Evolutionary conservation across 1,140 invertebrate species (phyloP), one percentile per base, ranked within the genome.

Genomic region (Cryptotermes secundus): DNA sequence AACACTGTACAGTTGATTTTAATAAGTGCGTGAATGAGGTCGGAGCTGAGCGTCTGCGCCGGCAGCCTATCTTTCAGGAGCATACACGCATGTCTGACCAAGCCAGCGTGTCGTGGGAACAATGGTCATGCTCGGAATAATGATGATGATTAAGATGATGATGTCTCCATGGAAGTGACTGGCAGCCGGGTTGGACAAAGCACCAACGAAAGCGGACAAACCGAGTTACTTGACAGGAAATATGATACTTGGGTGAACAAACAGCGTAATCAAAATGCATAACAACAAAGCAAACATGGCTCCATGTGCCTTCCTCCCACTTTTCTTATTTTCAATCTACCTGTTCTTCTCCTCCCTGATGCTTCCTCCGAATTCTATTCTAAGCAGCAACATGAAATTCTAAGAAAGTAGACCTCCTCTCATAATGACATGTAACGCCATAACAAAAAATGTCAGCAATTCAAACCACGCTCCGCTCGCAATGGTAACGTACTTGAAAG

Each of bases 221-320:
- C n/a, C n/a, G 26, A 72, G 26, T 26, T 72, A 31, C 59, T 49
- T 26, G 59, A 72, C 59, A 72, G 59, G 59, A 72, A 72, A 72
- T 72, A 72, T 72, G 59, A 72, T 72, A 72, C 59, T 72, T 72
- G 59, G 59, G 59, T 72, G 59, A 72, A 72, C 59, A 72, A 72
- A 72, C 59, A 31, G 31, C 31, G 59, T 72, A 72, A 72, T 72
- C 59, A 72, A 31, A 72, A 72, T 72, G 59, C 59, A 72, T 72
- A 72, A 72, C 59, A 72, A 72, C 59, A 72, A 72, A 72, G 59
- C 59, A 72, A 72, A 72, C 59, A 72, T 72, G 59, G 59, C 31
- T 72, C 14, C 59, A 31, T 72, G 0, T 72, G 16, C 59, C 10
- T 26, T 72, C 1, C 59, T 72, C 59, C 14, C 59, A 0, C 59